Base-by-base conservation (phyloP, 2,888 invertebrate species). In the Dinocampus coccinellae region DNA sequence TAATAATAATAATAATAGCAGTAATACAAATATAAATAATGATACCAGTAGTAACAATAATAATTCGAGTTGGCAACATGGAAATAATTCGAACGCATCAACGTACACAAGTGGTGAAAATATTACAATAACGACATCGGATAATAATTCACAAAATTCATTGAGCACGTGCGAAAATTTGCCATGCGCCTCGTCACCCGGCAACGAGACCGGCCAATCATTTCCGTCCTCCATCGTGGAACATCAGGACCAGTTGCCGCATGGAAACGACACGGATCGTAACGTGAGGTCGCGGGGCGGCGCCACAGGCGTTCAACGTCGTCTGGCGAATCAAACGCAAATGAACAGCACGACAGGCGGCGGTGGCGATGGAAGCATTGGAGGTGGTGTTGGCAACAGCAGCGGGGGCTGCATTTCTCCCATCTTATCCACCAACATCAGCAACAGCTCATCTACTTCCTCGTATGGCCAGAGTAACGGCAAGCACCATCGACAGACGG, bases 171-270 rank as follows among this genome's bases (percentile, higher is more conserved):
- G 66, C 66, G 74, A 72, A 66, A 67, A 70, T 63, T 53, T 55
- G 39, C 42, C 57, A 70, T 69, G 66, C 62, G 66, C 74, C 34
- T 61, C 66, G 42, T 58, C 69, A 65, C 63, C 69, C 57, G 57
- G 71, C 69, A 74, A 70, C 58, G 63, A 72, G n/a, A 66, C 62
- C 57, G 72, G 61, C 55, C 74, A 72, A 67, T 62, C 69, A 16
- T 55, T 65, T 24, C 11, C 55, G 47, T 34, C 68, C 29, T 39
- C 47, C 34, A 58, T 16, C 22, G 64, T 36, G 11, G 52, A 66
- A 57, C 60, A 58, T 39, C 66, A 55, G 52, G 47, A 68, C 29
- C 60, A 60, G 42, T 29, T 33, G 65, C 16, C 65, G 52, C 61
- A 66, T 66, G 58, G 52, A 60, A 70, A 66, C 66, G 71, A 66